phyloP scores from a whole-genome alignment of 2,797 vertebrate genomes.

The Sternotherus odoratus region DNA sequence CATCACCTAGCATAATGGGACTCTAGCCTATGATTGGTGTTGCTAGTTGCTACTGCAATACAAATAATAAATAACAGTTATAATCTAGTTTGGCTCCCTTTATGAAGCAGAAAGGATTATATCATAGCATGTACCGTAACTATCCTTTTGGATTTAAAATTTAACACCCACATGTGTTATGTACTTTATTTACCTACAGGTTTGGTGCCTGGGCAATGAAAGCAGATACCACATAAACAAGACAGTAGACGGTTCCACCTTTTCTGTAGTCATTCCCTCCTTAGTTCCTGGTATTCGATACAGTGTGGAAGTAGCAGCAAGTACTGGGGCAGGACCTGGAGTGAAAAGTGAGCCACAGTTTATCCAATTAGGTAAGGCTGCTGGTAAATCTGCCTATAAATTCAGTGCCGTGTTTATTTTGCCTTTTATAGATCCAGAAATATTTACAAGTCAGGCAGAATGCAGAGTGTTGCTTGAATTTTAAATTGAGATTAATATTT shows the following conservation, averaged over 20 bases:
- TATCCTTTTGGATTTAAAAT: neutral
- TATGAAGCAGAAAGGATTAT: neutral
- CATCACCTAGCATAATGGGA: neutral
- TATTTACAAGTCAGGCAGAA: neutral
- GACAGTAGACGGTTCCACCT: conserved; percentile 92
- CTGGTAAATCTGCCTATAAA: neutral
- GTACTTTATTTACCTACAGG: conserved; percentile 77
- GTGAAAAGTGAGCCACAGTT: conserved; percentile 93
- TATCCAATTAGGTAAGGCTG: conserved; percentile 92
- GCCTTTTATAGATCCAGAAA: neutral
- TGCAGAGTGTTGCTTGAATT: conserved; percentile 29
- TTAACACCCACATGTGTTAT: neutral
- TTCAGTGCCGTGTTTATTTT: neutral
- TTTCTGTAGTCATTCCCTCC: conserved; percentile 90
- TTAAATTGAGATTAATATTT: conserved; percentile 24
- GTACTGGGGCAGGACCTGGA: conserved; percentile 91
- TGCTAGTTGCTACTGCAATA: neutral
- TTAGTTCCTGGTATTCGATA: conserved; percentile 93
- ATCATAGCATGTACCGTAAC: neutral
- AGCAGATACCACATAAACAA: conserved; percentile 96
- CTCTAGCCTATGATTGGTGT: neutral
- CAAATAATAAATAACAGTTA: neutral
- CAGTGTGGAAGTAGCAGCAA: conserved; percentile 93
- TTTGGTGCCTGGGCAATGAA: conserved; percentile 98
- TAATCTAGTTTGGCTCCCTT: neutral